phyloP scores from a whole-genome alignment of 1,140 invertebrate species.

The Rhagoletis pomonella region DNA sequence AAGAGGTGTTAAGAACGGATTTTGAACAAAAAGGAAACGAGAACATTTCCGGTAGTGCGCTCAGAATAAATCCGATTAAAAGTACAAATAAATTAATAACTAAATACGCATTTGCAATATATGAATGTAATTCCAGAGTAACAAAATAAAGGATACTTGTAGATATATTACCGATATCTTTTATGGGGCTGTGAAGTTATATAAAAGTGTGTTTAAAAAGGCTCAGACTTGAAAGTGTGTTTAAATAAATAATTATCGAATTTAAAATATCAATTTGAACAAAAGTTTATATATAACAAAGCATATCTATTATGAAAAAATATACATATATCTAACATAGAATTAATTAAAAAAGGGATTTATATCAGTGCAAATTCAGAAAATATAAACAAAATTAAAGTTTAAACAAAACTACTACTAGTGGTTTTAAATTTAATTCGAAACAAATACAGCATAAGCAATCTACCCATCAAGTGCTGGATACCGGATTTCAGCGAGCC shows the following conservation, averaged over 20 bases:
- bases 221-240: not conserved
- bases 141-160: not conserved
- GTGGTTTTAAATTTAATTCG: not conserved
- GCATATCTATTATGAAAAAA: not conserved
- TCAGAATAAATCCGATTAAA: not conserved
- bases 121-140: not conserved
- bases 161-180: not conserved
- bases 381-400: not conserved
- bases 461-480: not conserved
- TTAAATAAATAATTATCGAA: not conserved
- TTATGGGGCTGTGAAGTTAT: not conserved
- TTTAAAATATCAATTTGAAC: not conserved
- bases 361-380: not conserved
- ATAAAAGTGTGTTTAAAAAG: conserved; percentile 1
- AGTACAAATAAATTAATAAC: not conserved
- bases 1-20: conserved; percentile 39
- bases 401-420: not conserved
- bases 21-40: conserved; percentile 42
- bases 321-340: not conserved
- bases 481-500: conserved; percentile 21
- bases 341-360: not conserved
- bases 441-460: not conserved
- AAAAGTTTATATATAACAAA: not conserved
- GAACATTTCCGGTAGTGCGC: conserved; percentile 39
- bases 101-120: not conserved